These are phyloP conservation scores for Schizopygopsis pylzovi DNA, from an alignment of 2,797 vertebrate genomes.

Conservation along the genomic window DNA sequence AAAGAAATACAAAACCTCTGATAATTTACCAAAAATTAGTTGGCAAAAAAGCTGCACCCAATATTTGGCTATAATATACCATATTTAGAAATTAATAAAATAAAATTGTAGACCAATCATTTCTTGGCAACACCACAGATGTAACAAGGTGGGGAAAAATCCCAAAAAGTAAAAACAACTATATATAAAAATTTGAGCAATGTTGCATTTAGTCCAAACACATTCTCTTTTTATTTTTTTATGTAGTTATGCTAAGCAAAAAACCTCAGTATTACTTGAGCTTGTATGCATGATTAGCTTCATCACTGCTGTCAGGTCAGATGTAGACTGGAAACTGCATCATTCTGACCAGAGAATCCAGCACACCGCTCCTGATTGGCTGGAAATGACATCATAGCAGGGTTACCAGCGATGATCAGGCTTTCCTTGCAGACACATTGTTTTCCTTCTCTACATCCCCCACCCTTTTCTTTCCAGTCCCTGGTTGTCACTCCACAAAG, in stretches of 20 bases:
- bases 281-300: constrained; percentile 2
- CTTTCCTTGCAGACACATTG: constrained; percentile 59
- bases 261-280: neutral
- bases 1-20: neutral
- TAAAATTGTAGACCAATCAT: neutral
- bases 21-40: neutral
- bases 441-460: constrained; percentile 24
- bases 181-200: neutral
- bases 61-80: neutral
- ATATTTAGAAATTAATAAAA: neutral
- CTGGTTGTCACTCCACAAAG: neutral
- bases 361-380: constrained; percentile 61
- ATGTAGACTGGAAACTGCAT: constrained; percentile 48
- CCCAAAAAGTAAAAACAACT: neutral
- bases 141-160: neutral
- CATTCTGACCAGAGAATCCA: constrained; percentile 36
- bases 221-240: neutral
- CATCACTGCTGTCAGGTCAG: constrained; percentile 28
- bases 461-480: constrained; percentile 25
- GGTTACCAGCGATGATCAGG: constrained; percentile 59
- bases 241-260: neutral
- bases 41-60: neutral
- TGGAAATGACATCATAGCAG: constrained; percentile 66
- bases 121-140: neutral
- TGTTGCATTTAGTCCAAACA: neutral